These are phyloP conservation scores for Crypturellus undulatus DNA, from an alignment of 2,113 vertebrate genomes.

Conservation along the genomic window DNA sequence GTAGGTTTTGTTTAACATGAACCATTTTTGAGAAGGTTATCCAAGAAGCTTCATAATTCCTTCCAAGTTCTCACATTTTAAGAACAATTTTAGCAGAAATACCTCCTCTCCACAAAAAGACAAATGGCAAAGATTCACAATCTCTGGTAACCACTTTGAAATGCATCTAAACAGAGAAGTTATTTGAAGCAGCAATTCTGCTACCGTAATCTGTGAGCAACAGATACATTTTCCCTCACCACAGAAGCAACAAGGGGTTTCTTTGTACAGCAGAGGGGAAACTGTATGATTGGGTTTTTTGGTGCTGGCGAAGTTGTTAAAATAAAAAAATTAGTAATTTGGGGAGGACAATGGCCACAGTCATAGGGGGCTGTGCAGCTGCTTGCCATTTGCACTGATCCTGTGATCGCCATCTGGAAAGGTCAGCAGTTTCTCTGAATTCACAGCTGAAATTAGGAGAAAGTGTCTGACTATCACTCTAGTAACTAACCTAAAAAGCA, in stretches of 20 bases:
- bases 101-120: not conserved
- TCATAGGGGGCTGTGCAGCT: constrained; percentile 57
- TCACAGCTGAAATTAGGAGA: constrained; percentile 28
- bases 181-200: not conserved
- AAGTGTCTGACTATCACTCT: not conserved
- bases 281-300: constrained; percentile 21
- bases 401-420: constrained; percentile 50
- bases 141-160: not conserved
- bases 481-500: not conserved
- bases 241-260: constrained; percentile 42
- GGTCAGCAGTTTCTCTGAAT: constrained; percentile 63
- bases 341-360: constrained; percentile 68
- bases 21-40: not conserved
- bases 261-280: not conserved
- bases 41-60: not conserved
- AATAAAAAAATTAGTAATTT: constrained; percentile 39
- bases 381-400: constrained; percentile 45
- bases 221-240: constrained; percentile 9
- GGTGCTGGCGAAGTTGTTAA: constrained; percentile 14
- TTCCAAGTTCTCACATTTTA: not conserved
- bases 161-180: constrained; percentile 28
- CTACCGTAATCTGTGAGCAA: not conserved
- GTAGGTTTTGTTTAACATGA: not conserved
- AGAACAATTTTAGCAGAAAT: not conserved
- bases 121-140: not conserved